A percentile compares a stretch with the other conserved stretches of the same genome.
Conservation (phyloP, 2,888 invertebrate species). For the Melanostoma mellinum region DNA sequence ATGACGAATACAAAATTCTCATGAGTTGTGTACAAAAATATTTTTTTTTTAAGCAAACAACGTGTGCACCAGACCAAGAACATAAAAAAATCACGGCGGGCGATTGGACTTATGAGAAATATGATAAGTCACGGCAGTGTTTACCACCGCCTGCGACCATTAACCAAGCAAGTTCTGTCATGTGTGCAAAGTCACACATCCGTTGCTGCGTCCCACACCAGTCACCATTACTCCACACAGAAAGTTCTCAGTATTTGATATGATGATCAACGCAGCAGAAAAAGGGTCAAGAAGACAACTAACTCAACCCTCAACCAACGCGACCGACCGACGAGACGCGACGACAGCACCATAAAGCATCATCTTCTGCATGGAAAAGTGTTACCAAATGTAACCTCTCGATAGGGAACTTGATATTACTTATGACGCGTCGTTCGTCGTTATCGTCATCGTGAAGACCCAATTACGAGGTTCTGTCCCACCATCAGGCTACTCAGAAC, state of each 20-base stretch:
- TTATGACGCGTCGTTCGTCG: background rate
- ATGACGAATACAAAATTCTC: too few relatives aligned
- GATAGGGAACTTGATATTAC: background rate
- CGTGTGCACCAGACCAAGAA: constrained; percentile 25
- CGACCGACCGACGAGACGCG: background rate
- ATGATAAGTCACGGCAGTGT: constrained; percentile 2
- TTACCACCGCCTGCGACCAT: constrained; percentile 14
- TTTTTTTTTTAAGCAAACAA: background rate
- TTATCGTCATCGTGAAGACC: constrained; percentile 10
- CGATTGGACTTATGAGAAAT: background rate
- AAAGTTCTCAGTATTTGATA: background rate
- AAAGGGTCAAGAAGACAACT: constrained; percentile 26
- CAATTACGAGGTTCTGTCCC: background rate
- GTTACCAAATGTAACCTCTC: constrained; percentile 35
- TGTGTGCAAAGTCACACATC: constrained; percentile 31
- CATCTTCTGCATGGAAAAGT: constrained; percentile 41
- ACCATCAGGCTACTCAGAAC: background rate
- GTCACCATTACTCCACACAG: background rate
- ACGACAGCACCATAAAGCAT: constrained; percentile 15
- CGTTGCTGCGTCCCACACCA: constrained; percentile 1
- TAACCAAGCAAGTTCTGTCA: constrained; percentile 18
- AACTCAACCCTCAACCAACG: background rate
- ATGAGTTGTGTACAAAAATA: too few relatives aligned
- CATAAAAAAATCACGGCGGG: background rate
- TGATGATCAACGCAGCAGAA: constrained; percentile 31